Percentiles rank a stretch among this genome's conserved stretches.
phyloP scores from a whole-genome alignment of 2,113 vertebrate genomes.

The human region DNA sequence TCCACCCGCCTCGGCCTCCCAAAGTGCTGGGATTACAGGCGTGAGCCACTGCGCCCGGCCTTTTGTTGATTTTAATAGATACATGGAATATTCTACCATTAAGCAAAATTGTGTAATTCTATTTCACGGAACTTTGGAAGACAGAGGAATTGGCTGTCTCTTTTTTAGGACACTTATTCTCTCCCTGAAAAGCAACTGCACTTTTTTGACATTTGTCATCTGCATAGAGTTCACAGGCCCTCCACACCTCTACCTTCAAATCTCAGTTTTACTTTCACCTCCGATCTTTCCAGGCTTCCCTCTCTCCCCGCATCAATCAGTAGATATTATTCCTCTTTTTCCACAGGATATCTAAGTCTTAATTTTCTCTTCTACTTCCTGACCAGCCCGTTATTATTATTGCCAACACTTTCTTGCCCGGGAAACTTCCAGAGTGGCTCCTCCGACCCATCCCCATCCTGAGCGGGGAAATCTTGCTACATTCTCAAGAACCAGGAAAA shows the following conservation, averaged over 20 bases:
- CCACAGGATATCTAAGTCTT: not conserved
- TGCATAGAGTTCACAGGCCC: not conserved
- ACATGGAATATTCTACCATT: not conserved
- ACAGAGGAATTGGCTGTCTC: not conserved
- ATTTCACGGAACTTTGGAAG: not conserved
- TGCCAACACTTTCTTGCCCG: not conserved
- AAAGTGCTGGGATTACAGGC: too few species aligned
- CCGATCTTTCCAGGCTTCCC: not conserved
- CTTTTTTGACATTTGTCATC: not conserved
- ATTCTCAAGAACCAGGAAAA: not conserved
- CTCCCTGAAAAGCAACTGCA: not conserved
- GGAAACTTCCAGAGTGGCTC: not conserved
- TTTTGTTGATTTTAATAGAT: conserved; percentile 22
- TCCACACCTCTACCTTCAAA: conserved; percentile 8
- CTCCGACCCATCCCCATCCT: not conserved
- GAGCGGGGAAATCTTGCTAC: not conserved
- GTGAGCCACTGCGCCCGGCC: too few species aligned
- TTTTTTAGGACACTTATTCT: not conserved
- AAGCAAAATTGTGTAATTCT: not conserved
- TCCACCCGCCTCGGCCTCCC: too few species aligned
- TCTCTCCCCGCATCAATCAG: not conserved
- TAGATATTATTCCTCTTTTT: not conserved
- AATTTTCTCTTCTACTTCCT: not conserved
- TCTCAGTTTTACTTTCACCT: conserved; percentile 45
- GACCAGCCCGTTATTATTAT: not conserved